A percentile compares a stretch with the other conserved stretches of the same genome.
These are phyloP conservation scores for Piaya cayana DNA, from an alignment of 2,113 vertebrate species.

Conservation along the genomic window DNA sequence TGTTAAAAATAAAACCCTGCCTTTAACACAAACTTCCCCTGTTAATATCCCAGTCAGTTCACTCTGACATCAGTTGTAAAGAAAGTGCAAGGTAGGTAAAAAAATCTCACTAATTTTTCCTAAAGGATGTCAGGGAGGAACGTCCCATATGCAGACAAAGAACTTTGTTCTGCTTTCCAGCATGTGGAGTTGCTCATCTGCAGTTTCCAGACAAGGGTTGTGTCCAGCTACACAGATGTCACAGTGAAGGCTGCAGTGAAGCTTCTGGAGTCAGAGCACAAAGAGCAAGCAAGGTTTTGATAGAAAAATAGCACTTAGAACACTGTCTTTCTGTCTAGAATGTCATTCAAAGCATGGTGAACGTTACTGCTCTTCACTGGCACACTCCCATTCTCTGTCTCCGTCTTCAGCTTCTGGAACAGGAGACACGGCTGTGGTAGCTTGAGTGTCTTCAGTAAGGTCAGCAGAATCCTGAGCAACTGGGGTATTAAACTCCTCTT, in stretches of 20 bases:
- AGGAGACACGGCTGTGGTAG: neutral
- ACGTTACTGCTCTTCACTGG: neutral
- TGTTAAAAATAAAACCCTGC: neutral
- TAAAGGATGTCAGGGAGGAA: accelerated
- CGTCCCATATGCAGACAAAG: neutral
- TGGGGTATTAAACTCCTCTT: neutral
- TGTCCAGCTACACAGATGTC: neutral
- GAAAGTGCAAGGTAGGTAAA: neutral
- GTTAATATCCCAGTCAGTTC: neutral
- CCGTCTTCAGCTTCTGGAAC: neutral
- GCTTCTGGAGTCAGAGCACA: neutral
- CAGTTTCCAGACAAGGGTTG: neutral
- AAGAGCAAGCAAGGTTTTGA: neutral
- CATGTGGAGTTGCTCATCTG: accelerated
- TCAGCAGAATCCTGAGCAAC: neutral
- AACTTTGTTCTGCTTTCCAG: neutral
- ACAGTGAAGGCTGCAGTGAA: neutral
- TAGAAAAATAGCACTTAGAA: accelerated
- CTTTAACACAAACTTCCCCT: neutral
- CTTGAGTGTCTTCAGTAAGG: neutral
- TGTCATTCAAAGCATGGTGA: neutral
- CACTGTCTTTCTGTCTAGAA: neutral
- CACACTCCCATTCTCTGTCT: neutral
- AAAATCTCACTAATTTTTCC: neutral
- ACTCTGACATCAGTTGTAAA: neutral